Evolutionary conservation across 2,113 vertebrate species (phyloP).

Genomic region (Tichodroma muraria): DNA sequence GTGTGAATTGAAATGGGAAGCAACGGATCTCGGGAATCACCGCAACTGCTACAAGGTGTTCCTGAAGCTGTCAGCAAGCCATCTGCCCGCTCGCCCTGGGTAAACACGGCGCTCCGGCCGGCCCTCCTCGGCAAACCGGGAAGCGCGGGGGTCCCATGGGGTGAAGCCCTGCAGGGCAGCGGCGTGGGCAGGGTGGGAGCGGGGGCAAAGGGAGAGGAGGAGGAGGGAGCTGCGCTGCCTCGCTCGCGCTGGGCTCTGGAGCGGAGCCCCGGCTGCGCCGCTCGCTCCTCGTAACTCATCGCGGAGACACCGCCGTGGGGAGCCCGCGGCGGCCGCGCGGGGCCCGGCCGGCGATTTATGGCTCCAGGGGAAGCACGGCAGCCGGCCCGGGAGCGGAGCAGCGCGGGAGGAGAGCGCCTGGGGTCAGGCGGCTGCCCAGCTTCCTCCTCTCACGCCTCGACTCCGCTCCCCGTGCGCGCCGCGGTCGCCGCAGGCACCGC

Average conservation of each 20-base stretch:
- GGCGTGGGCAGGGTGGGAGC: background rate
- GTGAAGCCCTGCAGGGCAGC: fast-evolving
- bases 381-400: background rate
- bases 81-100: constrained; percentile 30
- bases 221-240: background rate
- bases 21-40: constrained; percentile 43
- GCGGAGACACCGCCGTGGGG: background rate
- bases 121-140: background rate
- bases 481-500: fast-evolving
- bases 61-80: constrained; percentile 64
- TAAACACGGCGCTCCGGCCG: background rate
- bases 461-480: fast-evolving
- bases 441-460: fast-evolving
- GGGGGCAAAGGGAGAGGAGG: background rate
- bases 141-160: background rate
- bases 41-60: constrained; percentile 61
- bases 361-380: background rate
- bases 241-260: background rate
- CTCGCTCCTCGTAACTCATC: constrained; percentile 44
- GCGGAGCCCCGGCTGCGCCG: background rate
- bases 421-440: background rate
- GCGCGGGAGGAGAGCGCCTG: background rate
- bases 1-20: constrained; percentile 68
- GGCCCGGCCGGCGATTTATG: background rate
- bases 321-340: background rate